These are phyloP conservation scores for Gnatocerus cornutus DNA, from an alignment of 2,888 invertebrate genomes.

Conservation along the genomic window DNA sequence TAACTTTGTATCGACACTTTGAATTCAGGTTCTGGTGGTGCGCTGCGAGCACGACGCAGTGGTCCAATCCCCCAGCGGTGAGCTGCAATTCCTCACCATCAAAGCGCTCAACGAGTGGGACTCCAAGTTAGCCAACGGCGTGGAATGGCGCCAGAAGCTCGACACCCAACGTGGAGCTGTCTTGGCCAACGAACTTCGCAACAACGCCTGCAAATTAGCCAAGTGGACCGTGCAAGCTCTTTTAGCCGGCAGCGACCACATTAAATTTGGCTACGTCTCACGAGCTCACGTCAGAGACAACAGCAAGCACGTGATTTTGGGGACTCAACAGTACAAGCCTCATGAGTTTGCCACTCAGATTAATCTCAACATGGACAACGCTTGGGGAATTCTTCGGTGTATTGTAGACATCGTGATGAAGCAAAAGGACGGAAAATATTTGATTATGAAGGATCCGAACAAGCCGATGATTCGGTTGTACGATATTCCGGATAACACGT, in stretches of 20 bases:
- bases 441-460: constrained; percentile 99
- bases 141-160: constrained; percentile 98
- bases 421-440: constrained; percentile 95
- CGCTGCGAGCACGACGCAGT: constrained; percentile 99
- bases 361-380: constrained; percentile 99
- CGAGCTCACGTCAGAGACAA: constrained; percentile 94
- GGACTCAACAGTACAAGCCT: constrained; percentile 98
- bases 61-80: constrained; percentile 88
- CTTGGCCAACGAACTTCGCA: constrained; percentile 96
- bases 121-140: constrained; percentile 94
- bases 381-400: constrained; percentile 98
- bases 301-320: constrained; percentile 95
- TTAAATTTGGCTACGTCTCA: constrained; percentile 99
- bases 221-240: constrained; percentile 99
- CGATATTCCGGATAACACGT: constrained; percentile 98
- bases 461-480: constrained; percentile 98
- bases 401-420: constrained; percentile 98
- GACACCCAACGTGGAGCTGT: constrained; percentile 99
- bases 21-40: constrained; percentile 81
- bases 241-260: constrained; percentile 95
- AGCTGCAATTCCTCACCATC: constrained; percentile 93
- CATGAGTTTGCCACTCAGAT: constrained; percentile 99
- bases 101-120: constrained; percentile 99
- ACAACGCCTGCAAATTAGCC: constrained; percentile 99
- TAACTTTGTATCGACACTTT: not conserved